Conservation (phyloP, 2,113 vertebrate genomes). For the Neofelis nebulosa region DNA sequence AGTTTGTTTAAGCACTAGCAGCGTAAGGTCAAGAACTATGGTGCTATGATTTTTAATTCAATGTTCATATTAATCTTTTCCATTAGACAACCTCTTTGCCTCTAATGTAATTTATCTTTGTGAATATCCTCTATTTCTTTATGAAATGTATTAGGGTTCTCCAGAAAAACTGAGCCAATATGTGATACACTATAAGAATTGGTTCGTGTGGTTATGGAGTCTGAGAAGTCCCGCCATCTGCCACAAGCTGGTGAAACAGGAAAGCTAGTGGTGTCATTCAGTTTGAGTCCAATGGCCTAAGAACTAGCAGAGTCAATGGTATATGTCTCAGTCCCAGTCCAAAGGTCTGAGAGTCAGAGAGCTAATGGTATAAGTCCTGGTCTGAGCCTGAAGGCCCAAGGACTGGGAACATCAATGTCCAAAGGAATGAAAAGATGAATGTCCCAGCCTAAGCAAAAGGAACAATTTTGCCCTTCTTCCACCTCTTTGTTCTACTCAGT, state of each 20-base stretch:
- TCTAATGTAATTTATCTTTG: background rate
- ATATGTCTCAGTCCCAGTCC: too few relatives aligned
- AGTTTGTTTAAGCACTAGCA: background rate
- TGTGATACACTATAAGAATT: background rate
- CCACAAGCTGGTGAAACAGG: background rate
- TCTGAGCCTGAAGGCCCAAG: background rate
- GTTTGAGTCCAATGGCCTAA: too few relatives aligned
- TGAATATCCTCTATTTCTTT: fast-evolving
- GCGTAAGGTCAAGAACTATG: background rate
- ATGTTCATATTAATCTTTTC: background rate
- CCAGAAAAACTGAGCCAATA: background rate
- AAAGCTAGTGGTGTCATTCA: background rate
- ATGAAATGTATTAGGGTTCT: background rate
- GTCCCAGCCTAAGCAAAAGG: background rate
- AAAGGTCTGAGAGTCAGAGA: background rate
- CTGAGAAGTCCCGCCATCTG: background rate
- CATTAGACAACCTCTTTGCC: background rate
- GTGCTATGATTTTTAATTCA: background rate
- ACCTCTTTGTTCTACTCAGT: background rate
- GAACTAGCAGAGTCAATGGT: background rate
- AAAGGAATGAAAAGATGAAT: background rate
- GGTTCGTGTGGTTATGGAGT: background rate
- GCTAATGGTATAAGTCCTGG: background rate
- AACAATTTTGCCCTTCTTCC: background rate
- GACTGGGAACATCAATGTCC: too few relatives aligned